These are phyloP conservation scores for Liodrosophila aerea DNA, from an alignment of 2,888 invertebrate species.

Conservation along the genomic window DNA sequence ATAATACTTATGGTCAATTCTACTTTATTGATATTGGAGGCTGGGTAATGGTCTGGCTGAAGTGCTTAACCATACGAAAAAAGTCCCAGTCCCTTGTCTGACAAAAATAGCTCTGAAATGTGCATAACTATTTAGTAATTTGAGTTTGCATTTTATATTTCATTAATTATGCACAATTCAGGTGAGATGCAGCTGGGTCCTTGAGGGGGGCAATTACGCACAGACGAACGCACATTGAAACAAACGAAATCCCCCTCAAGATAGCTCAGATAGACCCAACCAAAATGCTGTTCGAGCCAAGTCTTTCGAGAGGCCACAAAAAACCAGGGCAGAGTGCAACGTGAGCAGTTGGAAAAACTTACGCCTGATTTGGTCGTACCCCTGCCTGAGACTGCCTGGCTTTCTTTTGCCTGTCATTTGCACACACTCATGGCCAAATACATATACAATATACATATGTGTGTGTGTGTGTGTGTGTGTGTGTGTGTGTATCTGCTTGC, in stretches of 20 bases:
- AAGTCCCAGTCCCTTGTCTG: background rate
- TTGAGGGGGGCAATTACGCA: constrained; percentile 58
- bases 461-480: background rate
- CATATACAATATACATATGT: background rate
- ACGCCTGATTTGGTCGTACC: constrained; percentile 67
- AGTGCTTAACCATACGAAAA: constrained; percentile 15
- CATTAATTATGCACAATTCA: constrained; percentile 77
- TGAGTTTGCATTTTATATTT: constrained; percentile 76
- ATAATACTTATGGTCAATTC: too few species aligned
- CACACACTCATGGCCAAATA: constrained; percentile 20
- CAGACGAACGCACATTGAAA: constrained; percentile 68
- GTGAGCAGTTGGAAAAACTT: constrained; percentile 40
- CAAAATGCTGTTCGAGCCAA: too few species aligned
- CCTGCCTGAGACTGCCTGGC: background rate
- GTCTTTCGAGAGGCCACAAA: constrained; percentile 45
- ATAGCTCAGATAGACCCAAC: too few species aligned
- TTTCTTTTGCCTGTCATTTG: constrained; percentile 46
- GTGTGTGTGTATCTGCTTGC: constrained; percentile 17
- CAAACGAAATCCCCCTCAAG: constrained; percentile 1
- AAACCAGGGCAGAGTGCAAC: constrained; percentile 48
- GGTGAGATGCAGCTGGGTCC: constrained; percentile 2
- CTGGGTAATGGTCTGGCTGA: too few species aligned
- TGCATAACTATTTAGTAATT: constrained; percentile 66
- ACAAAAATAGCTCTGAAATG: constrained; percentile 45
- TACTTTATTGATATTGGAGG: too few species aligned